Conservation (phyloP, 2,113 vertebrate genomes). For the Octodon degus region DNA sequence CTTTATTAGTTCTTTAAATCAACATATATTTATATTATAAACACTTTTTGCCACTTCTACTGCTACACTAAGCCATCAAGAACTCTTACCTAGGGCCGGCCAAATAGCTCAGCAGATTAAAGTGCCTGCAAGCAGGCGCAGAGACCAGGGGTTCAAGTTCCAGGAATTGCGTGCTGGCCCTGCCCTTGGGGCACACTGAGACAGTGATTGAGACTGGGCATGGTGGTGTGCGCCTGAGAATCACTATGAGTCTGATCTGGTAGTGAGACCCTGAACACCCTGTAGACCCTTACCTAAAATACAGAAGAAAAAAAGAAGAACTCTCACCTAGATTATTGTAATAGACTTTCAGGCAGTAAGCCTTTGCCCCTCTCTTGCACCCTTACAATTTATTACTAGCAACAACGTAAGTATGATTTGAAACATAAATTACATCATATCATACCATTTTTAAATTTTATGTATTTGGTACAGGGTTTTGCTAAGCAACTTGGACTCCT, state of each 20-base stretch:
- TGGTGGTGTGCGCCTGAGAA: too few species aligned
- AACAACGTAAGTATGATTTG: conserved; percentile 30
- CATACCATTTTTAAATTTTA: background rate
- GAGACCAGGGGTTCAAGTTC: too few species aligned
- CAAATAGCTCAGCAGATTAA: too few species aligned
- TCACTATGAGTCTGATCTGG: too few species aligned
- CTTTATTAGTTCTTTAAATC: conserved; percentile 3
- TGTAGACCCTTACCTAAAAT: too few species aligned
- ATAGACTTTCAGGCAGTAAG: background rate
- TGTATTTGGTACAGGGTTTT: too few species aligned
- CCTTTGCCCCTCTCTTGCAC: background rate
- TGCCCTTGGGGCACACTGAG: too few species aligned
- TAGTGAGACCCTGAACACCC: too few species aligned
- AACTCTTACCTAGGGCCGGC: background rate
- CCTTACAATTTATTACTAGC: background rate
- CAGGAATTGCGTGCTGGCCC: too few species aligned
- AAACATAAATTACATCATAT: background rate
- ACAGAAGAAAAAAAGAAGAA: background rate
- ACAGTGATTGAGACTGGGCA: too few species aligned
- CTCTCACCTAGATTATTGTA: background rate
- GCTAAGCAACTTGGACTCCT: too few species aligned
- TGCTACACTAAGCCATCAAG: conserved; percentile 22
- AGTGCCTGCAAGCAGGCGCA: too few species aligned
- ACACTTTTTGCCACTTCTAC: background rate
- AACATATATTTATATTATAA: conserved; percentile 35